These are phyloP conservation scores for Pseudonaja textilis DNA, from an alignment of 2,113 vertebrate genomes.

Conservation along the genomic window DNA sequence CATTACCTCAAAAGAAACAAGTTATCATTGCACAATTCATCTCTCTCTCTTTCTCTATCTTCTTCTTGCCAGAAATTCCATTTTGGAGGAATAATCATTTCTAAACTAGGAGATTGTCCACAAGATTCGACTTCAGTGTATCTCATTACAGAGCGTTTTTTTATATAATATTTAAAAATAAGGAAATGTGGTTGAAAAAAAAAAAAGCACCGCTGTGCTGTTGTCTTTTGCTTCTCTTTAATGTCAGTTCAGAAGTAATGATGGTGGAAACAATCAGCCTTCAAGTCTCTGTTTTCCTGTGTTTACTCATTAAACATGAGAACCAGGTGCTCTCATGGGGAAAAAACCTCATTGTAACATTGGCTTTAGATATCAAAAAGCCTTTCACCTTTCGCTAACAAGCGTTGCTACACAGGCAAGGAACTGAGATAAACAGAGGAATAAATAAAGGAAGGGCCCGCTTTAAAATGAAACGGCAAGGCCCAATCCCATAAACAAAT, in stretches of 20 bases:
- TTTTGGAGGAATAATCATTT: constrained; percentile 68
- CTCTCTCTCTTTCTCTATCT: neutral
- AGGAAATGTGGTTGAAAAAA: constrained; percentile 61
- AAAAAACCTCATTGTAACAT: constrained; percentile 57
- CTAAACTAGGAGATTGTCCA: constrained; percentile 63
- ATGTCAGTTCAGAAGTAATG: constrained; percentile 62
- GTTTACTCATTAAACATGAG: constrained; percentile 72
- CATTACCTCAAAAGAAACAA: constrained; percentile 66
- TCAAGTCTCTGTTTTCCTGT: constrained; percentile 65
- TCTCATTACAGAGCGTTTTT: constrained; percentile 62
- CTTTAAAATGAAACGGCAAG: constrained; percentile 41
- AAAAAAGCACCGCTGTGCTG: constrained; percentile 70
- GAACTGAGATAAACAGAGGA: constrained; percentile 8
- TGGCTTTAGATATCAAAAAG: constrained; percentile 65
- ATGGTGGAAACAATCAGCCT: constrained; percentile 69
- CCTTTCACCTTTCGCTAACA: constrained; percentile 62
- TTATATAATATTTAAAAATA: constrained; percentile 27
- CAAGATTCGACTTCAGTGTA: constrained; percentile 60
- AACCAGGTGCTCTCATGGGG: constrained; percentile 66
- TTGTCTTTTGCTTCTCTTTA: constrained; percentile 61
- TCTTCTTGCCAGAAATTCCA: constrained; percentile 24
- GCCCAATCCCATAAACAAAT: constrained; percentile 24
- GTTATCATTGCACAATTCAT: constrained; percentile 62
- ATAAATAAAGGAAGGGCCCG: constrained; percentile 31
- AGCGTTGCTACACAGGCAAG: constrained; percentile 49